Evolutionary conservation across 2,797 vertebrate species (phyloP), one percentile per base, ranked within the genome.

Genomic region (Pteropus rufus): DNA sequence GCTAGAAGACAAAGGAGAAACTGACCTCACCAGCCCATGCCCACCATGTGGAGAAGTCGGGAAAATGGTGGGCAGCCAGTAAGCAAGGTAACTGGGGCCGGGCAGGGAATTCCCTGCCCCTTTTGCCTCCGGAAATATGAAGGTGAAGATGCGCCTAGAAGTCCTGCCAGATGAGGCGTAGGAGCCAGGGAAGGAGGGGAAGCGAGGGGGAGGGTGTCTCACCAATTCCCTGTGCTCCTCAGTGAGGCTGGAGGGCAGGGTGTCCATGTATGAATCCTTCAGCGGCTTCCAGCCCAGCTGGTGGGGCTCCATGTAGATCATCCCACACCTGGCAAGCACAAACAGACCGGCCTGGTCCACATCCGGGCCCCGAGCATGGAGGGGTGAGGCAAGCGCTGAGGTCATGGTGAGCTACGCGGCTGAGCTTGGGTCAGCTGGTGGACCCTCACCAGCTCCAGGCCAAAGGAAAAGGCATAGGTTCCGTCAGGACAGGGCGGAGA

Each of bases 281-380:
- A 99, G 97, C 39, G 99, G 99, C 81, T 97, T 97, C 99, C 99
- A 99, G 18, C 99, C 99, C 23, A 99, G 97, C 97, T 99, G 99
- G 6, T 99, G 99, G 1, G 99, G 98, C 94, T 99, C 99, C 99
- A 99, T 99, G 96, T 99, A 99, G 98, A 99, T 99, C 99, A 99
- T 99, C 34, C 99, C 99, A 98, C 99, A 99, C 97, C 99, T 99
- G 94, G 54, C 24, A 80, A 96, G 86, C 92, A 95, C 62, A 87
- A 97, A 97, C 18, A 97, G 49, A 69, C n/a, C 14, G 58, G 34
- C 21, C 2, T 23, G 44, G 36, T n/a, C 72, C 58, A 72, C 49
- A 46, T 0, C 62, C 29, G 31, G 29, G 39, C 31, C 67, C 44
- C 62, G 26, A 56, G 60, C 21, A 69, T 4, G 5, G 1, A 16